A percentile compares a stretch with the other conserved stretches of the same genome.
These are phyloP conservation scores for Mya arenaria DNA, from an alignment of 1,140 invertebrate species.

Conservation along the genomic window DNA sequence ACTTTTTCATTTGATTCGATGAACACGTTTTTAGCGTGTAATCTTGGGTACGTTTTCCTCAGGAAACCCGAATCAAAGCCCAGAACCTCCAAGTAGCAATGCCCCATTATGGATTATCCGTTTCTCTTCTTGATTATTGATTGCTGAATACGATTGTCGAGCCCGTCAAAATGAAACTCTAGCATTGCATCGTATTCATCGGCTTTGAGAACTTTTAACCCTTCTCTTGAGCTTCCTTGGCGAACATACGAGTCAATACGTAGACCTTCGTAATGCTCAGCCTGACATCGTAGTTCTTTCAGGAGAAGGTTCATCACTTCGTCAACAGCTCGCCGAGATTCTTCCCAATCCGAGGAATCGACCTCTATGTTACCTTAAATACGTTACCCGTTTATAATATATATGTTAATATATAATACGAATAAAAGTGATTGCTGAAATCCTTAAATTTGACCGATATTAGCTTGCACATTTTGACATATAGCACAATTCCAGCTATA, in stretches of 20 bases:
- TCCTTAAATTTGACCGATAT: too few relatives aligned
- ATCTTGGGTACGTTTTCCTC: not conserved
- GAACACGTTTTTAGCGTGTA: slow-evolving; percentile 6
- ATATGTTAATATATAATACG: not conserved
- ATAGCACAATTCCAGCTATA: not conserved
- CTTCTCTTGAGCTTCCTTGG: slow-evolving; percentile 39
- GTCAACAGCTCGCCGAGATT: slow-evolving; percentile 4
- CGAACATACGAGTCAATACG: slow-evolving; percentile 32
- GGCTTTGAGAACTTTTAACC: slow-evolving; percentile 24
- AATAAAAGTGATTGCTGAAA: too few relatives aligned
- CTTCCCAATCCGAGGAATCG: not conserved
- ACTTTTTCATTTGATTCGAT: not conserved
- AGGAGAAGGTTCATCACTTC: slow-evolving; percentile 10
- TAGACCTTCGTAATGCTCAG: not conserved
- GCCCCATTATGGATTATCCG: not conserved
- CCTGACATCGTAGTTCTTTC: not conserved
- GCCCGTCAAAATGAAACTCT: not conserved
- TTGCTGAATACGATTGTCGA: not conserved
- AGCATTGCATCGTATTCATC: slow-evolving; percentile 26
- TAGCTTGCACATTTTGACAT: too few relatives aligned
- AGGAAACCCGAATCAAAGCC: not conserved
- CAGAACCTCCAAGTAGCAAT: not conserved
- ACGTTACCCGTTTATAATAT: not conserved
- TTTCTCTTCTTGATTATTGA: not conserved
- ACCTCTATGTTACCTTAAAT: slow-evolving; percentile 32